Base-by-base conservation (phyloP, 2,113 vertebrate species). In the Ailurus styani region DNA sequence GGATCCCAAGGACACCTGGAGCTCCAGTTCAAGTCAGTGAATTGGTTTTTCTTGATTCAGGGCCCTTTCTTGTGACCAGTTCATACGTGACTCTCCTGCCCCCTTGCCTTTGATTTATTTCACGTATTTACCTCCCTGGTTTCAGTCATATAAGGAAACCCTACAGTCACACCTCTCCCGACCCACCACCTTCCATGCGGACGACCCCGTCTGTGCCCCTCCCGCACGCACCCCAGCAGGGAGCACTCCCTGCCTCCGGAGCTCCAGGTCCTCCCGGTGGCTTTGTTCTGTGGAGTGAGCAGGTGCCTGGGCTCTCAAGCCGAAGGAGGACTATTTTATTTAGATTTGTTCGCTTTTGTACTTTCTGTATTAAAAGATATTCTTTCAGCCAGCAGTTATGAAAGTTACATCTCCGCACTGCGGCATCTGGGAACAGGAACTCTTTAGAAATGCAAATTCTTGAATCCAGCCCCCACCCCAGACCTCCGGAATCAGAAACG, bases 211-310 rank as follows among this genome's bases (percentile, higher is more conserved):
- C 17, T 9, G 3, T 7, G 79, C 18, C 37, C 37, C 5, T 27
- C 18, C 6, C 42, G 40, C n/a, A 10, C 52, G n/a, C 21, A 0
- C 34, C 20, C 54, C n/a, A 0, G 7, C 23, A 45, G 45, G 64
- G 3, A 0, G 17, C 8, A 1, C 27, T 4, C 0, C 7, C 47
- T 54, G 21, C 62, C 7, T 31, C 29, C 6, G 14, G 21, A 5
- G 57, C 9, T 12, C 17, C 3, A 2, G 37, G 31, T 6, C 8
- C 75, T 77, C 21, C 17, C 1, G 13, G 14, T 27, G 17, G 2
- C 23, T 40, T 4, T 9, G 5, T 55, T 57, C 2, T 2, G 0
- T 3, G 25, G 21, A 6, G 17, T 27, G 3, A 27, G 40, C 50
- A 62, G 45, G 6, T 5, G n/a, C 45, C 8, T 45, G 62, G 17